Percentiles rank a stretch among this genome's conserved stretches.
phyloP scores from a whole-genome alignment of 1,140 invertebrate genomes.

The Drosophila nigrodunni region DNA sequence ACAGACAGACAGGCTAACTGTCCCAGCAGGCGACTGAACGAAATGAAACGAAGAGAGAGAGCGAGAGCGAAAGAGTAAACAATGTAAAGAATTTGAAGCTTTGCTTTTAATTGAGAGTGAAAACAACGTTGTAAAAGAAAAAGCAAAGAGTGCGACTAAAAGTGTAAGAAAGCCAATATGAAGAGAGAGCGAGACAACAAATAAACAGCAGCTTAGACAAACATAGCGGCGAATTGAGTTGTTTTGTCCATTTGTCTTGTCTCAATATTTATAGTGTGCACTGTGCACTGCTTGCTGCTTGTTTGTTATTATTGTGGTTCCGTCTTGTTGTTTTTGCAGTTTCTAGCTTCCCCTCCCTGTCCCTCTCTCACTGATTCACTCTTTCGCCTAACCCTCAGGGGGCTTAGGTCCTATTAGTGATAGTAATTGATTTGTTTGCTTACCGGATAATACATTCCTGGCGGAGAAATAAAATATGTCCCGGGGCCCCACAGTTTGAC shows the following conservation, averaged over 20 bases:
- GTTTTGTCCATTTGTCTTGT: conserved; percentile 32
- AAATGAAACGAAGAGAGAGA: conserved; percentile 6
- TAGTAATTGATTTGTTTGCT: conserved; percentile 84
- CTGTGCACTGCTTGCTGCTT: conserved; percentile 13
- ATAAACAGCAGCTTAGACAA: conserved; percentile 48
- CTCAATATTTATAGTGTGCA: conserved; percentile 46
- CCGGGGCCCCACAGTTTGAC: conserved; percentile 97
- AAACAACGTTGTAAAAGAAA: conserved; percentile 34
- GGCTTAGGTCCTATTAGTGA: background rate
- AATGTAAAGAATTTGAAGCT: conserved; percentile 38
- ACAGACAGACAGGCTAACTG: conserved; percentile 11
- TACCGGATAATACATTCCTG: conserved; percentile 97
- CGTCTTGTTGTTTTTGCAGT: background rate
- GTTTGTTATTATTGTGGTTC: conserved; percentile 17
- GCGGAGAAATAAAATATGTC: conserved; percentile 95
- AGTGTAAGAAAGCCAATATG: background rate
- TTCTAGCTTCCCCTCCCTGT: too few species aligned
- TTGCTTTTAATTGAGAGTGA: conserved; percentile 59
- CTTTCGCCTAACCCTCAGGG: background rate
- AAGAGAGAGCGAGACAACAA: conserved; percentile 22
- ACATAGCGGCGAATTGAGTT: conserved; percentile 43
- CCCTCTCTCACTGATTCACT: background rate
- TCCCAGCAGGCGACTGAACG: background rate
- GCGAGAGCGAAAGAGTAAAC: conserved; percentile 3
- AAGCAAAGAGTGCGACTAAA: background rate